phyloP scores from a whole-genome alignment of 1,140 invertebrate genomes.

The Pogonognathellus flavescens region DNA sequence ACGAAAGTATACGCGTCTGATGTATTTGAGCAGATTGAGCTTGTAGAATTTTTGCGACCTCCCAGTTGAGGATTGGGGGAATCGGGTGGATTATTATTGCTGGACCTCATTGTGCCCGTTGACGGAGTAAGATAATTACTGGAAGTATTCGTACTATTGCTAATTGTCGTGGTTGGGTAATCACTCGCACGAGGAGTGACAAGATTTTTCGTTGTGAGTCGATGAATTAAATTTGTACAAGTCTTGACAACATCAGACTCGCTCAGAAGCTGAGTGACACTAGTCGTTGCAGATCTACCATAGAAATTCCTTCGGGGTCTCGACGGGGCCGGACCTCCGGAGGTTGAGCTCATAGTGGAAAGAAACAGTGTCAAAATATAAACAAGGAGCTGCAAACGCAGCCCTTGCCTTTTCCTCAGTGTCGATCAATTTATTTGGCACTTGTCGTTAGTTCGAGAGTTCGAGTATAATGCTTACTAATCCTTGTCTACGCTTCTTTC shows the following conservation, averaged over 20 bases:
- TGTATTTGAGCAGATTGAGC: constrained; percentile 58
- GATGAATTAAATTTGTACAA: constrained; percentile 84
- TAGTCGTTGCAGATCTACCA: constrained; percentile 81
- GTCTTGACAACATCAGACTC: constrained; percentile 74
- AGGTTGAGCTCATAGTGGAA: constrained; percentile 43
- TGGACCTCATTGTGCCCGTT: constrained; percentile 38
- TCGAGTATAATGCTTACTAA: neutral
- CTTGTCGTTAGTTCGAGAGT: constrained; percentile 9
- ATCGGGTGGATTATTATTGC: constrained; percentile 51
- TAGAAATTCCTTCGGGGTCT: constrained; percentile 76
- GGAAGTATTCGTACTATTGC: constrained; percentile 23
- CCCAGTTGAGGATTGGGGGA: constrained; percentile 42
- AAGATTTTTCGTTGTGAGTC: constrained; percentile 76
- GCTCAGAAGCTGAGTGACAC: constrained; percentile 85
- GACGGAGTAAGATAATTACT: constrained; percentile 20
- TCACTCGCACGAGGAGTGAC: constrained; percentile 75
- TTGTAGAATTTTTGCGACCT: constrained; percentile 59
- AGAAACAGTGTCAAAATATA: constrained; percentile 47
- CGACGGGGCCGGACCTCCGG: constrained; percentile 25
- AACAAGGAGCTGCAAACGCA: constrained; percentile 43
- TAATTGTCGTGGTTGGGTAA: constrained; percentile 70
- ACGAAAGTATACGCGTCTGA: constrained; percentile 65
- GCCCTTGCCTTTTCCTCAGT: constrained; percentile 25
- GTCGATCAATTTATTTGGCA: constrained; percentile 37
- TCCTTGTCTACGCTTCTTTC: neutral